Conservation (phyloP, 2,797 vertebrate genomes). For the Anolis apletophallus region DNA sequence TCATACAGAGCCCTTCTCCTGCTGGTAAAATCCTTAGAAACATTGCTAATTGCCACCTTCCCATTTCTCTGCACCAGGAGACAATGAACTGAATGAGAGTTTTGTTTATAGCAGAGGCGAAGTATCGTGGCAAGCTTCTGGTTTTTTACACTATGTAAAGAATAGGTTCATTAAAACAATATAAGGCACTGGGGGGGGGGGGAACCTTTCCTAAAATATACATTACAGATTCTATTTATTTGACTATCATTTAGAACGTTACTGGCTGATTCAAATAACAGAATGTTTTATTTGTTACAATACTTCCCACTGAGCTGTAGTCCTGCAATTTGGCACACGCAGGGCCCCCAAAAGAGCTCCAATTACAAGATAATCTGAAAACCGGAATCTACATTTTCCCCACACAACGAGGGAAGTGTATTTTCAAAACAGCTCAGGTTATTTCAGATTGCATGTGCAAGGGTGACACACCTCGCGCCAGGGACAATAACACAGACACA, state of each 20-base stretch:
- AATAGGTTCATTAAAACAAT: slow-evolving; percentile 33
- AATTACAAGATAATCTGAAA: neutral
- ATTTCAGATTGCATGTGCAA: too few relatives aligned
- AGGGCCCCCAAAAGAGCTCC: neutral
- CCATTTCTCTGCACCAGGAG: slow-evolving; percentile 19
- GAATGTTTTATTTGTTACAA: neutral
- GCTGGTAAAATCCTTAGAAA: slow-evolving; percentile 50
- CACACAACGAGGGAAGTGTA: neutral
- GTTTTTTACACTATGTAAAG: slow-evolving; percentile 48
- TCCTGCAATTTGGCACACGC: neutral
- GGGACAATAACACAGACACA: too few relatives aligned
- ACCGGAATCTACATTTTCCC: neutral
- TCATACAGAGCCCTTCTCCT: slow-evolving; percentile 33
- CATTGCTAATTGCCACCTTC: slow-evolving; percentile 50
- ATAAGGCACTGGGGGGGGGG: neutral
- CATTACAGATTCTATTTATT: neutral
- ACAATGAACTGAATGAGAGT: slow-evolving; percentile 36
- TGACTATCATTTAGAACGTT: neutral
- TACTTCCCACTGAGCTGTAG: neutral
- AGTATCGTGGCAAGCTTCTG: slow-evolving; percentile 30
- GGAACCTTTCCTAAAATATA: neutral
- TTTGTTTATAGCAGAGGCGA: slow-evolving; percentile 20
- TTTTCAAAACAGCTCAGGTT: neutral
- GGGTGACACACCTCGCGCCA: too few relatives aligned
- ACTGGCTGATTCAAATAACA: neutral